These are phyloP conservation scores for Protomyctophum bolini DNA, from an alignment of 2,113 vertebrate species.

Conservation along the genomic window DNA sequence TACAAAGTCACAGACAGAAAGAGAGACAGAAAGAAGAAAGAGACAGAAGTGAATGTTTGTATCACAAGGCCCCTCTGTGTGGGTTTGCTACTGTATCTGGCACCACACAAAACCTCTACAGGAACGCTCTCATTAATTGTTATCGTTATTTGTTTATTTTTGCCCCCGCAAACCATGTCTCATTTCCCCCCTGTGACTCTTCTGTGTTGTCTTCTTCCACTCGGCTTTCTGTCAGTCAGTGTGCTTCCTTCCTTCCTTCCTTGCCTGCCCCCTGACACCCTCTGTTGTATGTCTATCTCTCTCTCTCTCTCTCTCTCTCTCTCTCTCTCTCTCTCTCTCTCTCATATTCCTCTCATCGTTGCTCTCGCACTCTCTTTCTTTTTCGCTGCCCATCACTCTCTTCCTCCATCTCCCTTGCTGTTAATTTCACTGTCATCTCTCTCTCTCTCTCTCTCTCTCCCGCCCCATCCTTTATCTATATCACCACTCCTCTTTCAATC, in stretches of 20 bases:
- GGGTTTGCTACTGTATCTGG: constrained; percentile 28
- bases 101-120: constrained; percentile 47
- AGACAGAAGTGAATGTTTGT: background rate
- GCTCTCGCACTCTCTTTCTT: background rate
- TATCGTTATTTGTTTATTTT: constrained; percentile 45
- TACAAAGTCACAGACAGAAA: too few species aligned
- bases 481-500: background rate
- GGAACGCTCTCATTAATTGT: constrained; percentile 52
- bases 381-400: background rate
- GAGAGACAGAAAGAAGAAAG: too few species aligned
- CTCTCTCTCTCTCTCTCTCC: background rate
- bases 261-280: background rate
- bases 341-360: background rate
- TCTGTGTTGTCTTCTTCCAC: constrained; percentile 17
- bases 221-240: constrained; percentile 31
- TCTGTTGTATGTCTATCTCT: background rate
- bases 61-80: constrained; percentile 39
- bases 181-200: constrained; percentile 28
- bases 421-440: background rate
- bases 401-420: background rate
- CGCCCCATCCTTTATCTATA: background rate
- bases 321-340: background rate
- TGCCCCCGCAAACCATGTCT: constrained; percentile 40
- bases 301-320: constrained; percentile 11
- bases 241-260: background rate